Evolutionary conservation across 2,113 vertebrate genomes (phyloP).

Genomic region (Tachycineta bicolor): DNA sequence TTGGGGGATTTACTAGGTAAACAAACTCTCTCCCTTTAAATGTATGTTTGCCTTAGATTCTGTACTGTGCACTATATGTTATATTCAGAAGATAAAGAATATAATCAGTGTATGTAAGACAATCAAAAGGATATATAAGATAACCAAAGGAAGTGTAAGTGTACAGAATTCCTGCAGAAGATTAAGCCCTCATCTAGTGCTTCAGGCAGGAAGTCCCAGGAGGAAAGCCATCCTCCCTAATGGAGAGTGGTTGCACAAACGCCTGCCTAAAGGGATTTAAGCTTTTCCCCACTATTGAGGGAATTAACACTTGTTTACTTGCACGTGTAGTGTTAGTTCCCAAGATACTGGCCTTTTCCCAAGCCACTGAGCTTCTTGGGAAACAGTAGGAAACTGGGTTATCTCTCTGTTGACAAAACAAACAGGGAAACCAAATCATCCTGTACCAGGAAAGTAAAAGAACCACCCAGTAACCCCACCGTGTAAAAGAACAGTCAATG

Average conservation of each 20-base stretch:
- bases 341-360: neutral
- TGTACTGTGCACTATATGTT: neutral
- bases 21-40: neutral
- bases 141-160: neutral
- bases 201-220: neutral
- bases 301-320: neutral
- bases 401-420: neutral
- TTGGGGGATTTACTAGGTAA: neutral
- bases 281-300: neutral
- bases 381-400: neutral
- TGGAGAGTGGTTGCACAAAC: neutral
- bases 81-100: neutral
- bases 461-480: neutral
- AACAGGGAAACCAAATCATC: neutral
- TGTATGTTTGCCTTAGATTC: neutral
- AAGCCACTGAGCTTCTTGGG: neutral
- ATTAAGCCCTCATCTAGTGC: neutral
- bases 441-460: neutral
- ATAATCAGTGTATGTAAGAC: accelerated
- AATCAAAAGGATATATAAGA: neutral
- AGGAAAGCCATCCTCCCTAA: neutral
- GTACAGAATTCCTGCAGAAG: neutral
- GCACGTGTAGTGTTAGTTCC: neutral
- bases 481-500: neutral
- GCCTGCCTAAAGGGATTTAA: neutral